phyloP scores from a whole-genome alignment of 2,113 vertebrate genomes.

The Pipa parva region DNA sequence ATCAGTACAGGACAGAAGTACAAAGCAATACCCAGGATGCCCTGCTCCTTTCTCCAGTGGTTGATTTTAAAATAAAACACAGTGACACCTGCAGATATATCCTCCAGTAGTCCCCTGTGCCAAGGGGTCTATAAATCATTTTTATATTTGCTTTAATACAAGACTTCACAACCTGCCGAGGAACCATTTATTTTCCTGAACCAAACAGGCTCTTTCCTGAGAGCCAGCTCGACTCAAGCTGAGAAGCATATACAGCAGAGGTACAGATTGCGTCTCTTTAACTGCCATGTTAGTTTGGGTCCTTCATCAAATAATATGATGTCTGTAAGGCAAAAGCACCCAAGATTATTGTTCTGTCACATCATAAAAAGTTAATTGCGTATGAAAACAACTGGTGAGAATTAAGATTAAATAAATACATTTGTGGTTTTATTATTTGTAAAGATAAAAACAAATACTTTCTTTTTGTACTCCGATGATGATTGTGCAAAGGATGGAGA shows the following conservation, averaged over 20 bases:
- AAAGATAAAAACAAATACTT: too few relatives aligned
- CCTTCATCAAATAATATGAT: not conserved
- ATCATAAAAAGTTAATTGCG: too few relatives aligned
- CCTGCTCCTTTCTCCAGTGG: slow-evolving; percentile 27
- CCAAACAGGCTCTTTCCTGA: slow-evolving; percentile 6
- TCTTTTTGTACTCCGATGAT: too few relatives aligned
- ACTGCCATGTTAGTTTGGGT: not conserved
- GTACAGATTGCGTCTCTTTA: not conserved
- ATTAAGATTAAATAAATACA: too few relatives aligned
- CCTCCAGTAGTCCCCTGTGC: slow-evolving; percentile 12
- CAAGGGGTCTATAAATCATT: slow-evolving; percentile 38
- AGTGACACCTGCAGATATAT: slow-evolving; percentile 37
- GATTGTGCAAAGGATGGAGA: too few relatives aligned
- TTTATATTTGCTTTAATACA: slow-evolving; percentile 40
- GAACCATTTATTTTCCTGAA: slow-evolving; percentile 30
- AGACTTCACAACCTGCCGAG: slow-evolving; percentile 27
- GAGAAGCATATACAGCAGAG: not conserved
- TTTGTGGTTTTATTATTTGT: too few relatives aligned
- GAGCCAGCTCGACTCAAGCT: not conserved
- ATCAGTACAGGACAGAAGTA: slow-evolving; percentile 36
- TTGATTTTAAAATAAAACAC: slow-evolving; percentile 40
- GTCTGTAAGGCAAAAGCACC: not conserved
- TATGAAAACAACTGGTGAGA: too few relatives aligned
- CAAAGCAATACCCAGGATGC: slow-evolving; percentile 22
- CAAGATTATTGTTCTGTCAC: too few relatives aligned